These are phyloP conservation scores for Gobio gobio DNA, from an alignment of 2,113 vertebrate species.

Conservation along the genomic window DNA sequence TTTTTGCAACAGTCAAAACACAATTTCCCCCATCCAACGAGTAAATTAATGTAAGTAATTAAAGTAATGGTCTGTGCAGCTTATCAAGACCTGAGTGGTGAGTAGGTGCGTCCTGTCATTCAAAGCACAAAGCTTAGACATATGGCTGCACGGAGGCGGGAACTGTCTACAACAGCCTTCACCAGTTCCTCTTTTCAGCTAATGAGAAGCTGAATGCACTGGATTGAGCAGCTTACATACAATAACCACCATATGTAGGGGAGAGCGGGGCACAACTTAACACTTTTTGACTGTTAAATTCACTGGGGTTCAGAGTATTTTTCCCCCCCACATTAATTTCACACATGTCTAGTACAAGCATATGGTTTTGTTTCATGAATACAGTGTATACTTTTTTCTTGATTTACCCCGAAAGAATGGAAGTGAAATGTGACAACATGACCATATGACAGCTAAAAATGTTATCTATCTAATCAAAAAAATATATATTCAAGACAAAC, in stretches of 20 bases:
- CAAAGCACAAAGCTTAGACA: slow-evolving; percentile 33
- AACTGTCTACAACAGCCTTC: not conserved
- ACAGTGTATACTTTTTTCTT: no score
- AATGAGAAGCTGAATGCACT: slow-evolving; percentile 15
- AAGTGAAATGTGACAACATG: no score
- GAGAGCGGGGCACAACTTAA: not conserved
- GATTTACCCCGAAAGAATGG: no score
- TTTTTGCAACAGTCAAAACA: not conserved
- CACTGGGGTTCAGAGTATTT: no score
- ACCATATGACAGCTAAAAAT: no score
- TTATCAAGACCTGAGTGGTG: not conserved
- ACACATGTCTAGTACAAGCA: no score
- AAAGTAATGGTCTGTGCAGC: not conserved
- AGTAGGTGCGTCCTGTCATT: slow-evolving; percentile 2
- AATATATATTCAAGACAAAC: no score
- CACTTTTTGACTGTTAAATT: no score
- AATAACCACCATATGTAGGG: slow-evolving; percentile 2
- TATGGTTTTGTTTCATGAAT: no score
- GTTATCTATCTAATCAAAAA: no score
- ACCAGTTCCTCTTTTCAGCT: slow-evolving; percentile 8
- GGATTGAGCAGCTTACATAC: not conserved
- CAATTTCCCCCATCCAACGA: not conserved
- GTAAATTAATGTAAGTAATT: not conserved
- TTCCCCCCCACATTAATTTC: no score
- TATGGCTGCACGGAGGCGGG: not conserved